Base-by-base conservation (phyloP, 2,797 vertebrate genomes). In the Artibeus lituratus region DNA sequence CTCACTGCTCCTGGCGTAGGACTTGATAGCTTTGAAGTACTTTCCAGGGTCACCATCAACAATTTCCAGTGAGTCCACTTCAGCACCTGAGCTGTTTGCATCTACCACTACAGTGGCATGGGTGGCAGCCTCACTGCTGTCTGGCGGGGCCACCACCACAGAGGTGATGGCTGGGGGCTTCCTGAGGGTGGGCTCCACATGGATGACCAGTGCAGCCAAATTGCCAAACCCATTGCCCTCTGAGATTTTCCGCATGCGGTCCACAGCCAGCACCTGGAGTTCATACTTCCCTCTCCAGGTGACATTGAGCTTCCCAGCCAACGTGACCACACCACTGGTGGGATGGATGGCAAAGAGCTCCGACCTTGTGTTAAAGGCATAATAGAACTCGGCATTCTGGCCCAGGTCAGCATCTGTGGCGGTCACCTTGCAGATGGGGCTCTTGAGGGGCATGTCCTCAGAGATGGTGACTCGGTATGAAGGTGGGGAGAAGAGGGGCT, bases 401-500 rank as follows among this genome's bases (percentile, higher is more conserved):
- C 99, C 99, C 24, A 99, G 84, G 7, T 99, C 99, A 0, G 99
- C 99, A 0, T 99, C 99, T 0, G 99, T 99, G 57, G 99, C 99
- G 0, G 99, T 99, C 91, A 99, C 99, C 2, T 93, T 99, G 94
- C 98, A 99, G 96, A 99, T 98, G 72, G 99, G 99, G 0, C 98
- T 98, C 97, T 98, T 99, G 29, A 99, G 97, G 15, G 99, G 98
- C 7, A 98, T 97, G 95, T 99, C 99, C 96, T 99, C 99, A 57
- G 90, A 98, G 96, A 99, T 98, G 47, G 98, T 98, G 44, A 99
- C 98, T 84, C 98, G 99, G 98, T 99, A 99, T 0, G 99, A 99
- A 5, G 99, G 99, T 0, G 99, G 99, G 94, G 99, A 99, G 98
- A 99, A 99, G 32, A 99, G 99, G 19, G 99, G 99, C 94, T 99